A percentile compares a stretch with the other conserved stretches of the same genome.
phyloP scores from a whole-genome alignment of 2,797 vertebrate genomes.

The Chloroceryle amazona region DNA sequence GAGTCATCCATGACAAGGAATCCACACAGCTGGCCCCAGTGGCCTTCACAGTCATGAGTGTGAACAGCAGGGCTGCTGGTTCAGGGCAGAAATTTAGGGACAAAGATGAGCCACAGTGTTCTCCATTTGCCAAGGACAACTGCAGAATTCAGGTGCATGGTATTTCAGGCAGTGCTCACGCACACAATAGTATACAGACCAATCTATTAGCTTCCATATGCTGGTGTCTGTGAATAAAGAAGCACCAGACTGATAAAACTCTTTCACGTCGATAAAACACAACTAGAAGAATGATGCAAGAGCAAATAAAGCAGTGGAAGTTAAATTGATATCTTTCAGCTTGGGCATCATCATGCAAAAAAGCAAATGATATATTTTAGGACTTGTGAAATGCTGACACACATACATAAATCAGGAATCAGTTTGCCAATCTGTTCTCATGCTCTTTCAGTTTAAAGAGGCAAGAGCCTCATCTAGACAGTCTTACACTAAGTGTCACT shows the following conservation, averaged over 20 bases:
- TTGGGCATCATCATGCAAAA: not conserved
- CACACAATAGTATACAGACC: not conserved
- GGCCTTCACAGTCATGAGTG: not conserved
- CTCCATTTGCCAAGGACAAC: not conserved
- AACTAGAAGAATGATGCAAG: not conserved
- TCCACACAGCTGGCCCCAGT: not conserved
- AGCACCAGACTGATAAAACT: not conserved
- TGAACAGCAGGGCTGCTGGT: not conserved
- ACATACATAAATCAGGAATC: slow-evolving; percentile 33
- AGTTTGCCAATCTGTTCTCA: slow-evolving; percentile 30
- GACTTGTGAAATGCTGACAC: slow-evolving; percentile 48
- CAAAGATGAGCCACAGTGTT: not conserved
- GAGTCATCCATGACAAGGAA: not conserved
- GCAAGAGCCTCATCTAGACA: not conserved
- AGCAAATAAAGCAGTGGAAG: not conserved
- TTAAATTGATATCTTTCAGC: slow-evolving; percentile 4
- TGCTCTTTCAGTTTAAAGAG: not conserved
- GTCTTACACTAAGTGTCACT: not conserved
- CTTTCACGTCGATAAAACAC: not conserved
- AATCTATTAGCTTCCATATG: not conserved
- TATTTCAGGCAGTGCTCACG: not conserved
- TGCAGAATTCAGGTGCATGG: not conserved
- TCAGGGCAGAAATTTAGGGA: not conserved
- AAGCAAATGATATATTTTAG: slow-evolving; percentile 22
- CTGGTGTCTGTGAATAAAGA: not conserved